These are phyloP conservation scores for Orchesella cincta DNA, from an alignment of 1,140 invertebrate species.

Conservation along the genomic window DNA sequence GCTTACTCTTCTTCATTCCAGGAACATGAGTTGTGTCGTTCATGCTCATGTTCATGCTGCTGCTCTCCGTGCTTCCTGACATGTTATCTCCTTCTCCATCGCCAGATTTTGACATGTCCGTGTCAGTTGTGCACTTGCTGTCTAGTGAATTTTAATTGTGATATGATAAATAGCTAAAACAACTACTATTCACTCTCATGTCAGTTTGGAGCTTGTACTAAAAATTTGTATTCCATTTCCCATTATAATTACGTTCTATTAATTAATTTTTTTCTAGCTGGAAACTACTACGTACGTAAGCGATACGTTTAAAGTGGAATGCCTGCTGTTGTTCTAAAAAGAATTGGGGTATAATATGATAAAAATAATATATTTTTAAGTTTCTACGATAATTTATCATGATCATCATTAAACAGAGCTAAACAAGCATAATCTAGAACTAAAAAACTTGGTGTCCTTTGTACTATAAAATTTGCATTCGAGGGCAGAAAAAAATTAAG, in stretches of 20 bases:
- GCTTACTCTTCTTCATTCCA: neutral
- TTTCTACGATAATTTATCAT: neutral
- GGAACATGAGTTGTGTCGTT: neutral
- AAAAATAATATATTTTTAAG: neutral
- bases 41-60: neutral
- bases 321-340: neutral
- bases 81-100: too few species aligned
- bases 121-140: neutral
- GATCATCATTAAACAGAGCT: too few species aligned
- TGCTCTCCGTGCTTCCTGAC: neutral
- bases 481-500: neutral
- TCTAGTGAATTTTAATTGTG: too few species aligned
- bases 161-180: neutral
- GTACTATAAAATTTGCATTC: neutral
- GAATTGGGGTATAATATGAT: neutral
- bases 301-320: neutral
- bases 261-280: too few species aligned
- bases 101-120: too few species aligned
- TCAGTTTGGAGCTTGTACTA: neutral
- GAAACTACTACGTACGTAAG: neutral
- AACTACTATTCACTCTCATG: neutral
- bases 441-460: neutral
- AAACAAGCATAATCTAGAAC: neutral
- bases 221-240: neutral
- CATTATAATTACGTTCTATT: neutral